A percentile compares a stretch with the other conserved stretches of the same genome.
Evolutionary conservation across 2,113 vertebrate species (phyloP).

Genomic region (Calypte anna): DNA sequence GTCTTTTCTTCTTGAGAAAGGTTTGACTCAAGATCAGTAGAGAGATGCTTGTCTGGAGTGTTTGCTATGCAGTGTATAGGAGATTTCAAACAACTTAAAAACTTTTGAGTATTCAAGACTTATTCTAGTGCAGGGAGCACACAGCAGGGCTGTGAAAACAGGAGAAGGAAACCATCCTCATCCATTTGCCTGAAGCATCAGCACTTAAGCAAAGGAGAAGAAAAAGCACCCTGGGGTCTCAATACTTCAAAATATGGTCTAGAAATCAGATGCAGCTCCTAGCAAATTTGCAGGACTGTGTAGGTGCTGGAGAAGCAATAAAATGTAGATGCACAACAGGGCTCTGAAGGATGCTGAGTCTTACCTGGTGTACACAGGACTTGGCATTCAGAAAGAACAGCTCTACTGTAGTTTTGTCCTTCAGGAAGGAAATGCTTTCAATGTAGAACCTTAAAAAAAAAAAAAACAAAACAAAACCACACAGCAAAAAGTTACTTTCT

Average conservation of each 20-base stretch:
- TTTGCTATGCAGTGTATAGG: background rate
- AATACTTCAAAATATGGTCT: background rate
- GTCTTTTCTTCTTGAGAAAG: background rate
- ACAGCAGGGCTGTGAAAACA: background rate
- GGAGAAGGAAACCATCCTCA: background rate
- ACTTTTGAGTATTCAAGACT: background rate
- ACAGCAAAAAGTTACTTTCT: background rate
- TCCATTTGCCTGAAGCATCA: background rate
- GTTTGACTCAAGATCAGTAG: background rate
- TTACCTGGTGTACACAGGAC: slow-evolving; percentile 92
- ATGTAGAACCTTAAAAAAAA: slow-evolving; percentile 92
- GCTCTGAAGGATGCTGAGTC: background rate
- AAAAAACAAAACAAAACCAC: background rate
- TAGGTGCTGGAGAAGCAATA: background rate
- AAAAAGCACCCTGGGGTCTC: background rate
- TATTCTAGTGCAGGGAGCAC: background rate
- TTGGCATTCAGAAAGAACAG: slow-evolving; percentile 98
- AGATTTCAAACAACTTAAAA: background rate
- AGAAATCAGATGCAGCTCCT: background rate
- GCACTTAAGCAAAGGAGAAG: background rate
- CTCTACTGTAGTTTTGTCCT: slow-evolving; percentile 93
- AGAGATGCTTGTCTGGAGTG: background rate
- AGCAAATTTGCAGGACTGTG: background rate
- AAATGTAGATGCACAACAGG: background rate
- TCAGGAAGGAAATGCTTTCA: slow-evolving; percentile 92